Evolutionary conservation across 2,888 invertebrate species (phyloP).

Genomic region (Danaus chrysippus): DNA sequence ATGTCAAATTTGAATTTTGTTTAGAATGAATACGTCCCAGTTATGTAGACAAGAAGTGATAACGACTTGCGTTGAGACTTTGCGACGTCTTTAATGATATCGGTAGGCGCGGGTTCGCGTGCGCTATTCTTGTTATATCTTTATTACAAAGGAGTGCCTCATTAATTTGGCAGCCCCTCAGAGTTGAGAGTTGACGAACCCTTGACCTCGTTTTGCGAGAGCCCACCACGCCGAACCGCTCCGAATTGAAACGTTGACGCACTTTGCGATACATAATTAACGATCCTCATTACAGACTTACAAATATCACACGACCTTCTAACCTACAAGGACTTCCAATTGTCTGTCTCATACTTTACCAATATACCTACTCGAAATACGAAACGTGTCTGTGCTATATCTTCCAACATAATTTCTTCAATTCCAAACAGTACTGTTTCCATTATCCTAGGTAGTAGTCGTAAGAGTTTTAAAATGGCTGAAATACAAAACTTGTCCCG

Average conservation of each 20-base stretch:
- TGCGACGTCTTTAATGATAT: conserved; percentile 74
- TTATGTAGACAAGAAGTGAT: conserved; percentile 71
- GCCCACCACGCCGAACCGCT: conserved; percentile 67
- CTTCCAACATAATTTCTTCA: conserved; percentile 71
- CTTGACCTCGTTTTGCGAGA: conserved; percentile 74
- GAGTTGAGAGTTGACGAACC: conserved; percentile 73
- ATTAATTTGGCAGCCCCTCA: conserved; percentile 79
- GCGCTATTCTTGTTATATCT: conserved; percentile 80
- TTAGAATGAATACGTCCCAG: conserved; percentile 47
- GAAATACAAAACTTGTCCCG: conserved; percentile 68
- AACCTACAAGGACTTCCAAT: conserved; percentile 25
- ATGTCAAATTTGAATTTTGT: conserved; percentile 23
- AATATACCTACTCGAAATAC: conserved; percentile 31
- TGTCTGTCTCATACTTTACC: conserved; percentile 27
- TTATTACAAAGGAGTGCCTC: conserved; percentile 80
- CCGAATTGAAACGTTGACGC: conserved; percentile 68
- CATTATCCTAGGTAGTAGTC: conserved; percentile 75
- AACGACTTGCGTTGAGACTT: conserved; percentile 69
- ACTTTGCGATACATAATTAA: conserved; percentile 77
- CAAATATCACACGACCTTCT: conserved; percentile 48
- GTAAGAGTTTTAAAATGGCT: conserved; percentile 76
- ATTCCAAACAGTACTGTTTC: conserved; percentile 68
- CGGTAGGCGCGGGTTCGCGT: conserved; percentile 71
- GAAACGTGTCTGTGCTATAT: conserved; percentile 42
- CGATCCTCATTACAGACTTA: conserved; percentile 72